Evolutionary conservation across 2,888 invertebrate genomes (phyloP), one percentile per base, ranked within the genome.

Genomic region (Cosmia pyralina): DNA sequence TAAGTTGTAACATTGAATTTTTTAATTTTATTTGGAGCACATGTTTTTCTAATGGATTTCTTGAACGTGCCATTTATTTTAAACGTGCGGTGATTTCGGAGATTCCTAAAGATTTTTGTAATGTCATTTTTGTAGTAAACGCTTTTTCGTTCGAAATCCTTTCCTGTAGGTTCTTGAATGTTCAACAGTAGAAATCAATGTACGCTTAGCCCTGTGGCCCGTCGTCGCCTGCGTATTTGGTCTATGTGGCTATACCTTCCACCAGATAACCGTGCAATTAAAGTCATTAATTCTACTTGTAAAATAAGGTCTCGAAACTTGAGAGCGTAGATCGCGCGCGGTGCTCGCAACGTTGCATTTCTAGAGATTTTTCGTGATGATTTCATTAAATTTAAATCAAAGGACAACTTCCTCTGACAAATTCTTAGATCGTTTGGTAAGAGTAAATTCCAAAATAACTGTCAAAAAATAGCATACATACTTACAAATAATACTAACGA

Each of bases 131-230:
- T 81, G 78, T 83, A 87, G 81, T 79, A 73, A 78, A 86, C 82
- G 75, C 81, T 88, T 86, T 85, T 84, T 77, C 71, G 85, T 92
- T 90, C 88, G 83, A 88, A 90, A 89, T 91, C 89, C 65, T 92
- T 93, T 92, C 89, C 88, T 88, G 94, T 96, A 95, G 94, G 90
- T 92, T 93, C 90, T 94, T 93, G 90, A 94, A 94, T 94, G 94
- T 95, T 95, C 94, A 94, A 92, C 93, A 90, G 95, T 95, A 95
- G 95, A 92, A 75, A 93, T 96, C 95, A 93, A 93, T 96, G 96
- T 96, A 93, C 93, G 96, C 96, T 96, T 96, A 90, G 89, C 90
- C 88, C 87, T 85, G 87, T 85, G 90, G 73, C 84, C 83, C 81
- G 90, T 88, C 88, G 89, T 81, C 88, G 89, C 86, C 88, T 91